Evolutionary conservation across 37 sponge, comb jelly and placozoan genomes (phyloP), one percentile per base, ranked within the genome.

Genomic region (Tethya wilhelma): DNA sequence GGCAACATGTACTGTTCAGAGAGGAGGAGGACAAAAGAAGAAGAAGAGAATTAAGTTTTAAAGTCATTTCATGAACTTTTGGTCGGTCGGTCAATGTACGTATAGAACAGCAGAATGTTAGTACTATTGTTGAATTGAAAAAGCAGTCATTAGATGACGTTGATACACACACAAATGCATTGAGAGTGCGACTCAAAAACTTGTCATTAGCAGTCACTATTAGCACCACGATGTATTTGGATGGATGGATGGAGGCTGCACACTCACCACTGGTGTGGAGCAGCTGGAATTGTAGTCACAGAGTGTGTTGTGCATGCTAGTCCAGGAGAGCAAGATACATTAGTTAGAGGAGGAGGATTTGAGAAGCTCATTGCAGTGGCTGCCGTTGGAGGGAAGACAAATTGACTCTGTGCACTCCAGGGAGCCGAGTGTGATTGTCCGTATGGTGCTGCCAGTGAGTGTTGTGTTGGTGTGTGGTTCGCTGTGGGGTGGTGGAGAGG

Each of bases 341-440:
- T 59, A 1, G 88, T 67, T 67, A 88, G 88, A 38, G 81, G 76
- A 20, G 88, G 72, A 45, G 65, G 77, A 30, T 40, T 67, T 1
- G 87, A 73, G 57, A 87, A 87, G 1, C 76, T 77, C 82, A 88
- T 81, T 20, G 78, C 53, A 0, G 83, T 70, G 7, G 87, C 84
- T 37, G 70, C 77, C n/a, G n/a, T n/a, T n/a, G n/a, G n/a, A 20
- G 91, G 91, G 49, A 91, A 91, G 56, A 91, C 83, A 49, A 91
- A 91, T 74, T 91, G 92, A 59, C 83, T 91, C 56, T 91, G 92
- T n/a, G 83, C 44, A 44, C 36, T 77, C 88, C 87, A 86, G 3
- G 88, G 87, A 5, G 83, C 67, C 7, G 88, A 77, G 33, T 75
- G 71, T 34, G 88, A 58, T 7, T 75, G 76, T n/a, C 64, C 60